These are phyloP conservation scores for Unio delphinus DNA, from an alignment of 2,888 invertebrate genomes.

Conservation along the genomic window DNA sequence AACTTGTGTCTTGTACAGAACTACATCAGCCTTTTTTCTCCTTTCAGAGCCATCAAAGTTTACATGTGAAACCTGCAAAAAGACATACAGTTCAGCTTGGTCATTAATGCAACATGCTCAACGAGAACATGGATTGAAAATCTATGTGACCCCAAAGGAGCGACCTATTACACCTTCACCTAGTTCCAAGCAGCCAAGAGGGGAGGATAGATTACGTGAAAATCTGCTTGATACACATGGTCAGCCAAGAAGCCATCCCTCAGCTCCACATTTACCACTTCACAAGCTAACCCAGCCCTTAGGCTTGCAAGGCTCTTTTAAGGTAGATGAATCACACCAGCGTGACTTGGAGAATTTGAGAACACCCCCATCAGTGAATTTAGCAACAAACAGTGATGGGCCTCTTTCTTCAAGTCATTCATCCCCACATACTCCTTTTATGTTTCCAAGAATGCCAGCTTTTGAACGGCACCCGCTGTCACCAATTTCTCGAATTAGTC, in stretches of 20 bases:
- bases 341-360: constrained; percentile 6
- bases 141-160: constrained; percentile 76
- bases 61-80: constrained; percentile 94
- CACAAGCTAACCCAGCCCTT: constrained; percentile 29
- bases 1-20: not conserved
- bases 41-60: constrained; percentile 89
- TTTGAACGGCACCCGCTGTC: constrained; percentile 63
- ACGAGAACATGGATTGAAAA: constrained; percentile 92
- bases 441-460: constrained; percentile 47
- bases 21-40: not conserved
- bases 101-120: constrained; percentile 94
- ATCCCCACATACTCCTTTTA: constrained; percentile 45
- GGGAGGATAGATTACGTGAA: constrained; percentile 60
- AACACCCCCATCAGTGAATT: constrained; percentile 48
- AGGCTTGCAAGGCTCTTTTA: constrained; percentile 39
- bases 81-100: constrained; percentile 94
- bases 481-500: constrained; percentile 71
- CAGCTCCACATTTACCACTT: constrained; percentile 18
- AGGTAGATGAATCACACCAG: constrained; percentile 30
- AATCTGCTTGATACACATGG: constrained; percentile 71
- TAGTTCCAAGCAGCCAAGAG: constrained; percentile 5
- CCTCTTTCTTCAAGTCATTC: constrained; percentile 30
- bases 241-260: constrained; percentile 7
- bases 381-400: constrained; percentile 42
- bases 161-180: constrained; percentile 37